Conservation (phyloP, 2,113 vertebrate genomes). For the Athene cunicularia region DNA sequence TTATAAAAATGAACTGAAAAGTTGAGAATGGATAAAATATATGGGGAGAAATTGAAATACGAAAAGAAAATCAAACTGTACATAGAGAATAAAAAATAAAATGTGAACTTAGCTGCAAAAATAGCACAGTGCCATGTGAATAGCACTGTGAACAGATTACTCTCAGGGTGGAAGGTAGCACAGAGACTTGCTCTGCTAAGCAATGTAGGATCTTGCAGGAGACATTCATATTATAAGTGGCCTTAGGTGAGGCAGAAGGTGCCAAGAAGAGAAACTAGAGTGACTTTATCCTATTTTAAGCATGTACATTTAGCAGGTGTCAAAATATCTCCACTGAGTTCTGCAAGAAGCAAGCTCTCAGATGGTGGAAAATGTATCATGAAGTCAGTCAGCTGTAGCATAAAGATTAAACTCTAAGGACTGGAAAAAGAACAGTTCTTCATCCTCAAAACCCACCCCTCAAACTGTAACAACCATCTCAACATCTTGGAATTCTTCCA, state of each 20-base stretch:
- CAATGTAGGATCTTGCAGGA: not conserved
- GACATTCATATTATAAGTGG: not conserved
- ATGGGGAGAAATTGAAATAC: not conserved
- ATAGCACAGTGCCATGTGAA: not conserved
- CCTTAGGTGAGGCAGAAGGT: not conserved
- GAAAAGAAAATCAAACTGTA: not conserved
- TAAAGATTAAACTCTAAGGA: not conserved
- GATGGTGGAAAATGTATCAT: not conserved
- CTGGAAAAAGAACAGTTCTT: not conserved
- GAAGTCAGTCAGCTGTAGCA: not conserved
- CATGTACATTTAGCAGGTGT: not conserved
- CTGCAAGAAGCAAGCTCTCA: not conserved
- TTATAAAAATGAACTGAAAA: not conserved
- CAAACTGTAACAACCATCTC: not conserved
- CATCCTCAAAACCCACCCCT: not conserved
- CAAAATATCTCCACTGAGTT: not conserved
- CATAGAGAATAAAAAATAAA: not conserved
- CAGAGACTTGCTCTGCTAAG: not conserved
- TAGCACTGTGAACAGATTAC: not conserved
- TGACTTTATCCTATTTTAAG: not conserved
- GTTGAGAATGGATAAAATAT: not conserved
- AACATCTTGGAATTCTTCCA: not conserved
- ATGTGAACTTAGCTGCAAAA: not conserved
- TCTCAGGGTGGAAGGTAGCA: not conserved
- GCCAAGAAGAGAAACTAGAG: not conserved